A percentile compares a stretch with the other conserved stretches of the same genome.
phyloP scores from a whole-genome alignment of 2,113 vertebrate genomes.

The Gymnocephalus cernua region DNA sequence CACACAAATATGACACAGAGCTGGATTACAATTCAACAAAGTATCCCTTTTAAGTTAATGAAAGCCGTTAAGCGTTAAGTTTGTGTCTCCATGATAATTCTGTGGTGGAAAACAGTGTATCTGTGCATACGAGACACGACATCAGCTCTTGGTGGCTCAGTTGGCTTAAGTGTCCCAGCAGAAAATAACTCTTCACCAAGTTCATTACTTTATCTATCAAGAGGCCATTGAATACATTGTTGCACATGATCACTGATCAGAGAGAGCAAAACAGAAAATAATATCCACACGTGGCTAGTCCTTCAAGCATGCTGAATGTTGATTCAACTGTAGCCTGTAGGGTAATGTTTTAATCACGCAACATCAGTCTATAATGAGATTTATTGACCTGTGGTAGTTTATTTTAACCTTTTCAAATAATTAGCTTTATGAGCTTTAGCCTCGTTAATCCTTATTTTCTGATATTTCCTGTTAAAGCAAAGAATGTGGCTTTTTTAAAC shows the following conservation, averaged over 20 bases:
- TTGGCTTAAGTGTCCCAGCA: neutral
- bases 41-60: neutral
- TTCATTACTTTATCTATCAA: neutral
- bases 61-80: neutral
- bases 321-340: neutral
- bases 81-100: neutral
- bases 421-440: slow-evolving; percentile 25
- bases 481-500: slow-evolving; percentile 14
- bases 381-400: slow-evolving; percentile 25
- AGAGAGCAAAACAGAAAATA: neutral
- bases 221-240: neutral
- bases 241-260: neutral
- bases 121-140: neutral
- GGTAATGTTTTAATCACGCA: slow-evolving; percentile 31
- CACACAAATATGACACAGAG: too few species aligned
- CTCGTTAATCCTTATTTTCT: slow-evolving; percentile 7
- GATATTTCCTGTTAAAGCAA: slow-evolving; percentile 12
- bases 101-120: neutral
- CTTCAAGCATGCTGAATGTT: neutral
- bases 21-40: too few species aligned
- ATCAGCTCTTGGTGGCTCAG: neutral
- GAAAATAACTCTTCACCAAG: slow-evolving; percentile 6
- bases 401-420: slow-evolving; percentile 32
- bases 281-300: neutral
- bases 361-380: slow-evolving; percentile 20